These are phyloP conservation scores for Macrotrachela quadricornifera DNA, from an alignment of 1,140 invertebrate genomes.

Conservation along the genomic window DNA sequence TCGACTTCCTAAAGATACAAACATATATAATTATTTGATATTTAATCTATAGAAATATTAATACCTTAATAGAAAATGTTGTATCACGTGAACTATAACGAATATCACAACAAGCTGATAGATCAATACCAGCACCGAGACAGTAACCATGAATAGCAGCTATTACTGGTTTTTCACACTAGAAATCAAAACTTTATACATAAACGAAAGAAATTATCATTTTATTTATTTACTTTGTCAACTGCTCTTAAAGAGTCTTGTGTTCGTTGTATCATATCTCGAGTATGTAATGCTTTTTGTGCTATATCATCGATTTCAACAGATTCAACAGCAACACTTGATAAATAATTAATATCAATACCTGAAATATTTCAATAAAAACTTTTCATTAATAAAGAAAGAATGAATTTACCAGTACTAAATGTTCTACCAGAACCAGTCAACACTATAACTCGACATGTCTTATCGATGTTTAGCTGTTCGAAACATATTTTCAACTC, in stretches of 20 bases:
- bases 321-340: slow-evolving; percentile 2
- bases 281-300: slow-evolving; percentile 47
- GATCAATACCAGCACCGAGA: slow-evolving; percentile 66
- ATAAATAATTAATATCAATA: too few relatives aligned
- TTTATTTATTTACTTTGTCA: slow-evolving; percentile 40
- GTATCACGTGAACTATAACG: slow-evolving; percentile 71
- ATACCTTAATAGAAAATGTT: slow-evolving; percentile 76
- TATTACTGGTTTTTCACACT: slow-evolving; percentile 70
- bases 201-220: neutral
- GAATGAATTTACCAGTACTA: slow-evolving; percentile 42
- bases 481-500: slow-evolving; percentile 63
- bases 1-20: too few relatives aligned
- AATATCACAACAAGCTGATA: slow-evolving; percentile 68
- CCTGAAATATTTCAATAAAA: too few relatives aligned
- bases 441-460: slow-evolving; percentile 64
- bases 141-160: slow-evolving; percentile 64
- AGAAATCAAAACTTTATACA: slow-evolving; percentile 12
- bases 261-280: slow-evolving; percentile 42
- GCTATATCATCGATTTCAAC: slow-evolving; percentile 45
- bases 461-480: slow-evolving; percentile 43
- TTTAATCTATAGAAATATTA: slow-evolving; percentile 17
- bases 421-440: slow-evolving; percentile 59
- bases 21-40: too few relatives aligned
- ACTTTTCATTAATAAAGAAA: slow-evolving; percentile 9
- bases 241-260: slow-evolving; percentile 55